Percentiles rank a stretch among this genome's conserved stretches.
Conservation (phyloP, 2,888 invertebrate species). For the Zygaena filipendulae region DNA sequence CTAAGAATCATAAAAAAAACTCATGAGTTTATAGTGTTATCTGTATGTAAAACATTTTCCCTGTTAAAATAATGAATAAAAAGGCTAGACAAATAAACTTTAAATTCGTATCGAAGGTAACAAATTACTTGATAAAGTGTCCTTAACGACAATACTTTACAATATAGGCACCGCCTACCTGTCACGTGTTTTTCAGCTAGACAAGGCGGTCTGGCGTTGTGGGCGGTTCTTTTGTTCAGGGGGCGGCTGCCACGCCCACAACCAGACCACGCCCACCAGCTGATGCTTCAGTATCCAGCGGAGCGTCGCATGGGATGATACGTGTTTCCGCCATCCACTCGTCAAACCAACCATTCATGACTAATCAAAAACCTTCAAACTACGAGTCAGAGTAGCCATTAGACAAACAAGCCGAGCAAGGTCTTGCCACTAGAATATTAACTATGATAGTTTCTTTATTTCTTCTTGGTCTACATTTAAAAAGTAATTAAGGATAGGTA, state of each 20-base stretch:
- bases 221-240: slow-evolving; percentile 30
- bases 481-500: too few relatives aligned
- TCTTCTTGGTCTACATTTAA: too few relatives aligned
- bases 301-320: slow-evolving; percentile 42
- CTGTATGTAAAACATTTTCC: too few relatives aligned
- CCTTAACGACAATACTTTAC: slow-evolving; percentile 59
- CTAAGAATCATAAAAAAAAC: too few relatives aligned
- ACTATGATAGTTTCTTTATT: slow-evolving; percentile 4
- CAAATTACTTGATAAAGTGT: slow-evolving; percentile 66
- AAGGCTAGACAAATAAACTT: slow-evolving; percentile 34
- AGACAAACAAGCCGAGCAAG: slow-evolving; percentile 1
- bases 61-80: too few relatives aligned
- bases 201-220: slow-evolving; percentile 31
- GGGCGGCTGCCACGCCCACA: slow-evolving; percentile 36
- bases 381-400: background rate
- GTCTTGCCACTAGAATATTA: slow-evolving; percentile 4
- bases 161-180: slow-evolving; percentile 46
- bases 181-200: slow-evolving; percentile 45
- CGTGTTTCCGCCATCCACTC: slow-evolving; percentile 12
- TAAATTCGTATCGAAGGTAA: slow-evolving; percentile 52
- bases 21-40: too few relatives aligned
- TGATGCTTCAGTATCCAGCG: slow-evolving; percentile 49
- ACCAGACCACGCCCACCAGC: slow-evolving; percentile 44
- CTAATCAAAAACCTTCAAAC: too few relatives aligned
- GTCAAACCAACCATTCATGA: too few relatives aligned